Conservation (phyloP, 2,113 vertebrate species). For the Limnothrissa miodon region DNA sequence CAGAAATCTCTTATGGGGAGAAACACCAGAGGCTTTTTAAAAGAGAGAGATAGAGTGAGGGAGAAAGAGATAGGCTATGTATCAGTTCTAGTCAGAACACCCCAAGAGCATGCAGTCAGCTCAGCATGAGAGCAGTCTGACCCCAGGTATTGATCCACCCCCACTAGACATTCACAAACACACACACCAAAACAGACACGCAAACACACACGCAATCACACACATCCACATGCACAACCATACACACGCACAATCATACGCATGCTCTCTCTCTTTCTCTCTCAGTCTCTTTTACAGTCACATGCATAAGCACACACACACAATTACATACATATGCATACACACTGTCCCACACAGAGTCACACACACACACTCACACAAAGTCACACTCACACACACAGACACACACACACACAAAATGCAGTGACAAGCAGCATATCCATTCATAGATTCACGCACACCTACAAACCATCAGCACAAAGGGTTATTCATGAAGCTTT, state of each 20-base stretch:
- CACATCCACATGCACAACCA: not conserved
- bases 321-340: no score
- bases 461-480: not conserved
- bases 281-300: no score
- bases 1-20: not conserved
- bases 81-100: not conserved
- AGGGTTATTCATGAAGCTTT: not conserved
- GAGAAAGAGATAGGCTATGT: not conserved
- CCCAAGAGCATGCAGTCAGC: not conserved
- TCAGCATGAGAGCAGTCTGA: not conserved
- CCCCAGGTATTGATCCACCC: not conserved
- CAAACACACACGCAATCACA: no score
- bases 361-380: not conserved
- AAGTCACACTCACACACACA: not conserved
- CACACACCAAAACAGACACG: not conserved
- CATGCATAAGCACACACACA: no score
- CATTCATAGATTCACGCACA: not conserved
- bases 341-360: not conserved
- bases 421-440: not conserved
- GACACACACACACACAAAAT: not conserved
- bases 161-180: not conserved
- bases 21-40: not conserved
- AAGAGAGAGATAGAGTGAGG: not conserved
- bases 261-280: no score
- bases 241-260: no score